Percentiles rank a stretch among this genome's conserved stretches.
Conservation (phyloP, 1,140 invertebrate species). For the Drosophila ironensis region DNA sequence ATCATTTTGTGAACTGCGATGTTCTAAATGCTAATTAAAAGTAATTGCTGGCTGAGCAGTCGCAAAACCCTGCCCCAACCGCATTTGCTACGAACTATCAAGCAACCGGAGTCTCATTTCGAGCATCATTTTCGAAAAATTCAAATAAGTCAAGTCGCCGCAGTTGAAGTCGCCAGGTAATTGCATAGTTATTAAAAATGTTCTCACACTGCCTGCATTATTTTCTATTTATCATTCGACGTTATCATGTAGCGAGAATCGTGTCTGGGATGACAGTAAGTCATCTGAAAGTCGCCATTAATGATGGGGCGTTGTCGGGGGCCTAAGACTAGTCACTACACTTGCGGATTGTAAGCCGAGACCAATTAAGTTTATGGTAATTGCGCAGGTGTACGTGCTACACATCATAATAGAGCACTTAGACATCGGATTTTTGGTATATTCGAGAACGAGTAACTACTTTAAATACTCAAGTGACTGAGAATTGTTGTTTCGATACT, state of each 20-base stretch:
- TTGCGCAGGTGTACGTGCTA: constrained; percentile 30
- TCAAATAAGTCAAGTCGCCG: constrained; percentile 30
- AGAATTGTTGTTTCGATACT: too few species aligned
- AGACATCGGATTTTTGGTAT: background rate
- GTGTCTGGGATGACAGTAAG: constrained; percentile 62
- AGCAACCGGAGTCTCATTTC: constrained; percentile 57
- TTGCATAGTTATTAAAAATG: constrained; percentile 60
- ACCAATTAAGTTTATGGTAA: constrained; percentile 53
- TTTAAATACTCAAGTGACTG: background rate
- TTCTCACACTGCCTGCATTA: constrained; percentile 66
- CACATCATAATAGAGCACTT: constrained; percentile 23
- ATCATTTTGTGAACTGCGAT: constrained; percentile 36
- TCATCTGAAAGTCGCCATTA: constrained; percentile 72
- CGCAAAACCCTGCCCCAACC: background rate
- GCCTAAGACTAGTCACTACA: constrained; percentile 1
- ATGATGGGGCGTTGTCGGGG: constrained; percentile 41
- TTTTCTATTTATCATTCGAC: constrained; percentile 36
- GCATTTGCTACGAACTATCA: constrained; percentile 7
- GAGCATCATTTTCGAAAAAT: constrained; percentile 34
- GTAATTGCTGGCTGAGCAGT: constrained; percentile 50
- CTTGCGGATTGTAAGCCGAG: constrained; percentile 10
- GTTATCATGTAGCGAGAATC: constrained; percentile 43
- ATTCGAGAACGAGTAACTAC: too few species aligned
- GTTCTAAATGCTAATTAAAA: constrained; percentile 64
- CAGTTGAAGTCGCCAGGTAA: constrained; percentile 51